Percentiles rank a stretch among this genome's conserved stretches.
Evolutionary conservation across 2,113 vertebrate species (phyloP).

Genomic region (Macrotus californicus): DNA sequence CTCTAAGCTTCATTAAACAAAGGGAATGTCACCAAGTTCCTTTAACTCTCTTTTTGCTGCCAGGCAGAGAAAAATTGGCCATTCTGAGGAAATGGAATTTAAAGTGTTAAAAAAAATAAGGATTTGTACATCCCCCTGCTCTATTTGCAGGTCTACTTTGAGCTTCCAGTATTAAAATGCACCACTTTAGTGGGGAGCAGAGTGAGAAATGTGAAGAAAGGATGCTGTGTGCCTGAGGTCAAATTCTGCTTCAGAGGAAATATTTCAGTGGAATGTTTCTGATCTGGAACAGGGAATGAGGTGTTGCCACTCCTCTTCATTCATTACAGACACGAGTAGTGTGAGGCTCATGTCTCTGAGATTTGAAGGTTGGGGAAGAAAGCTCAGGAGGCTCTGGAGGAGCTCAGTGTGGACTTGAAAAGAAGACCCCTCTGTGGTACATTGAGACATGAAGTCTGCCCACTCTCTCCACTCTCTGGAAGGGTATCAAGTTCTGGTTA

Average conservation of each 20-base stretch:
- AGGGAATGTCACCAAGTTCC: conserved; percentile 83
- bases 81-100: conserved; percentile 70
- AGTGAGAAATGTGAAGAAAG: conserved; percentile 18
- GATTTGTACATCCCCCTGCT: not conserved
- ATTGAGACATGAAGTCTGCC: not conserved
- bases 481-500: not conserved
- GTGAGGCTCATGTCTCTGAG: not conserved
- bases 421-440: not conserved
- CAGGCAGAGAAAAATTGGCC: conserved; percentile 58
- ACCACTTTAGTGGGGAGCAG: not conserved
- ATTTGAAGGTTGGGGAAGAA: not conserved
- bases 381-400: not conserved
- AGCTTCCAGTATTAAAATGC: not conserved
- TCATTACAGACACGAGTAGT: not conserved
- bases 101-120: conserved; percentile 73
- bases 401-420: not conserved
- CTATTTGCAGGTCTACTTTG: not conserved
- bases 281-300: not conserved
- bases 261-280: not conserved
- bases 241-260: conserved; percentile 43
- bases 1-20: conserved; percentile 86
- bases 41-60: conserved; percentile 75
- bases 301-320: conserved; percentile 7
- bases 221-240: not conserved
- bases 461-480: not conserved